Base-by-base conservation (phyloP, 2,113 vertebrate species). In the Sitta europaea region DNA sequence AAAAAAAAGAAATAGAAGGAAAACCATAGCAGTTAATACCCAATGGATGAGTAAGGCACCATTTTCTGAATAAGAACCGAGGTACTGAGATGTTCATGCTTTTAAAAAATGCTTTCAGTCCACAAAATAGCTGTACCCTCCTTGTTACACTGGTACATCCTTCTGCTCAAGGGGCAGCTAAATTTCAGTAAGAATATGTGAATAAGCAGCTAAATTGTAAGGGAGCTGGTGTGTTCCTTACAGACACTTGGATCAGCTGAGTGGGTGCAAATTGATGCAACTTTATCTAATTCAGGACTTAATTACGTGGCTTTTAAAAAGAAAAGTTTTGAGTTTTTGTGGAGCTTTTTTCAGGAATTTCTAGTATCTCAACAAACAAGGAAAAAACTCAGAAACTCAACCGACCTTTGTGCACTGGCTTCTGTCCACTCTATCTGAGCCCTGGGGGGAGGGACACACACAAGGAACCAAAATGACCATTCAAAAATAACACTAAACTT, bases 361-460 rank as follows among this genome's bases (percentile, higher is more conserved):
- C 8, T 77, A 48, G 27, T 25, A 50, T 80, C 33, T 53, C 21
- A 42, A 19, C 27, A 95, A 71, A 70, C 50, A 14, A 54, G 12
- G 23, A 51, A 31, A 31, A 40, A 47, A 58, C 24, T 51, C 57
- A 61, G 16, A 89, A 51, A 25, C 6, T 1, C 13, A 58, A 1
- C 15, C 51, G 9, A 27, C 10, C 19, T 43, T 6, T 3, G 12
- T 36, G 27, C 6, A 0, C 6, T 42, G 35, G 25, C 13, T 54
- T 40, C 55, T 61, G 1, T 12, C 11, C 23, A 10, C 28, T 15
- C 31, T 16, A 40, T 25, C 29, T 50, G 14, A 66, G 36, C 27
- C 5, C 21, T 22, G 6, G 1, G 0, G 22, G 21, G 7, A 75
- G 6, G 6, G n/a, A 7, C 9, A 24, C 4, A 10, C 12, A 35